These are phyloP conservation scores for Atrichornis clamosus DNA, from an alignment of 2,113 vertebrate species.

Conservation along the genomic window DNA sequence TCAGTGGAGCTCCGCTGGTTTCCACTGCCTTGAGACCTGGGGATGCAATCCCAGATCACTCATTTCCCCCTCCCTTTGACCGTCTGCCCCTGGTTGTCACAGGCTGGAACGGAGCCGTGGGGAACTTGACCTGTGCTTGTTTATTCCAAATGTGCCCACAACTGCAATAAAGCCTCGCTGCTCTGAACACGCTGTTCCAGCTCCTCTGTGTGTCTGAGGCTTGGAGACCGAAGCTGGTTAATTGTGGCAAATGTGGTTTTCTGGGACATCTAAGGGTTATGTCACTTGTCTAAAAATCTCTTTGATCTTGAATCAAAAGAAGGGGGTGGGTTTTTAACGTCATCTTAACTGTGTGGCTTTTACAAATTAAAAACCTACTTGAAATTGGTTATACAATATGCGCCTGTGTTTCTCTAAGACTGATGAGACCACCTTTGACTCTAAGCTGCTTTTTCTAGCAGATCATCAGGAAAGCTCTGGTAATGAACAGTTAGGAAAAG, in stretches of 20 bases:
- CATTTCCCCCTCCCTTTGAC: not conserved
- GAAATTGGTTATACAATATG: constrained; percentile 60
- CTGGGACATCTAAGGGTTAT: constrained; percentile 66
- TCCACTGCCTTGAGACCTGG: not conserved
- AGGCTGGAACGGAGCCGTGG: not conserved
- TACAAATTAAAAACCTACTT: constrained; percentile 68
- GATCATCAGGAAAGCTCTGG: constrained; percentile 36
- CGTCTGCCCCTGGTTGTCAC: not conserved
- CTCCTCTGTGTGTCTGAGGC: not conserved
- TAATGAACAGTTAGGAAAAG: constrained; percentile 46
- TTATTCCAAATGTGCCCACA: constrained; percentile 5
- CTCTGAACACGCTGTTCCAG: not conserved
- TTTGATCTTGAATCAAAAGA: constrained; percentile 72
- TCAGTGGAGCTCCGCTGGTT: not conserved
- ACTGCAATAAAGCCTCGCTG: not conserved
- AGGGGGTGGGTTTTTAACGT: constrained; percentile 49
- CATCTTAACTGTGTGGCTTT: constrained; percentile 62
- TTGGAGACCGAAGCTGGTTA: constrained; percentile 50
- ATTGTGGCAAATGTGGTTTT: constrained; percentile 69
- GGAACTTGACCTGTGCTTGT: constrained; percentile 38
- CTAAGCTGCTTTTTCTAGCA: constrained; percentile 44
- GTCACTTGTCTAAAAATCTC: constrained; percentile 64
- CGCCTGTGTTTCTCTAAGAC: constrained; percentile 48
- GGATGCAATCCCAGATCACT: not conserved
- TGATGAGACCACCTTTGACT: constrained; percentile 70